Evolutionary conservation across 2,888 invertebrate genomes (phyloP), one percentile per base, ranked within the genome.

Genomic region (Cerceris rybyensis): DNA sequence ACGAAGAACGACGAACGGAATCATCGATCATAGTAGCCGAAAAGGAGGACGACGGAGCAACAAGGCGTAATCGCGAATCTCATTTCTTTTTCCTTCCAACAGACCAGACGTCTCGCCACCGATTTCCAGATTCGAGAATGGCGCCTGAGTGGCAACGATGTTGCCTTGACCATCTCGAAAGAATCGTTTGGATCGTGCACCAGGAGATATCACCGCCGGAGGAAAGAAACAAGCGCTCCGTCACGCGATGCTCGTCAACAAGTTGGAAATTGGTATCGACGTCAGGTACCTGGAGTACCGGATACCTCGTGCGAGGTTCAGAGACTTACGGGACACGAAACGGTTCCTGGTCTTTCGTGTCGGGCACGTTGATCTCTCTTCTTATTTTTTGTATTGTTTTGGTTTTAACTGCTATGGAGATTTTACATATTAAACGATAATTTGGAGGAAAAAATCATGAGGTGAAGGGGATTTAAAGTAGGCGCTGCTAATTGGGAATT

Each of bases 231-330:
- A 43, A 52, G 8, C 41, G 2, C 28, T 55, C 65, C 77, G 74
- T 83, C 85, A 84, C 81, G 86, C 84, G 80, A 86, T 5, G 75
- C 77, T 75, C 81, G 81, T 85, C 87, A 88, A 88, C 87, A 86
- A 89, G 86, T 88, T 84, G 86, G 74, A 87, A 88, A 88, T 87
- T 83, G 77, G 74, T 78, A 84, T 75, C 82, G 54, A 41, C 59
- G 70, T 72, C 66, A 58, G 50, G 55, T 52, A 59, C 42, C 42
- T 46, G n/a, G 57, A 58, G 46, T 52, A 52, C 63, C 13, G 57
- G 63, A 46, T 52, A 52, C 63, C 13, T 49, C 42, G 57, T 46
- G 58, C 55, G 41, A 66, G 49, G 52, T 9, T 52, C n/a, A 41
- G 41, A 42, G 54, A 49, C 57, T 81, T 78, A 75, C 78, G 71